These are phyloP conservation scores for Merluccius polli DNA, from an alignment of 2,797 vertebrate species.

Conservation along the genomic window DNA sequence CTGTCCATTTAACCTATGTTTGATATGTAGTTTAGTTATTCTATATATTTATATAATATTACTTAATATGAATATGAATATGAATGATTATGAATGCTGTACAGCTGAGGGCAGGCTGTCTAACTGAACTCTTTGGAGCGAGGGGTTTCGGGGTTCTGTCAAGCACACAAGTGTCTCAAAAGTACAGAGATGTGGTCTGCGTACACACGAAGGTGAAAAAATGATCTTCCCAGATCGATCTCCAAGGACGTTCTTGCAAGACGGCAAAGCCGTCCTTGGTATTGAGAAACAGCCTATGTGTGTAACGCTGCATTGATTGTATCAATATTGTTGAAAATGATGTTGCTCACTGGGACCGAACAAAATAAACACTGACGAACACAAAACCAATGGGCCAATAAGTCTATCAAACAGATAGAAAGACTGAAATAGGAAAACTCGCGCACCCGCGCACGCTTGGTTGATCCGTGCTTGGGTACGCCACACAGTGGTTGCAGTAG, in stretches of 20 bases:
- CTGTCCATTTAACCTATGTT: neutral
- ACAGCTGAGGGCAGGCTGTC: neutral
- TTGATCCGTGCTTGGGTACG: too few species aligned
- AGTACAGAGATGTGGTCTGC: neutral
- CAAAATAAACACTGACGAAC: too few species aligned
- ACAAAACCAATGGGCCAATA: neutral
- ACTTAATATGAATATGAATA: too few species aligned
- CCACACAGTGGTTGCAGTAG: too few species aligned
- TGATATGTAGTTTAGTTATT: neutral
- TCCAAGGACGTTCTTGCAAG: neutral
- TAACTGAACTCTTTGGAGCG: neutral
- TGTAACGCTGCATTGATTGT: neutral
- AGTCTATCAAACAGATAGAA: too few species aligned
- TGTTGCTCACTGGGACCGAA: too few species aligned
- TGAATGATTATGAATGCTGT: neutral
- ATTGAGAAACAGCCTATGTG: neutral
- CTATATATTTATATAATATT: neutral
- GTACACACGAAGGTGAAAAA: too few species aligned
- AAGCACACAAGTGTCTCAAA: neutral
- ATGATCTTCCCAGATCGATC: too few species aligned
- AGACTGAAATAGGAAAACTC: neutral
- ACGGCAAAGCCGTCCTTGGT: neutral
- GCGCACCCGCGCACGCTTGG: too few species aligned
- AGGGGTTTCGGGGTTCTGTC: neutral
- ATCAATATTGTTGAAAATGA: neutral